A percentile compares a stretch with the other conserved stretches of the same genome.
These are phyloP conservation scores for Phyllostomus hastatus DNA, from an alignment of 2,113 vertebrate genomes.

Conservation along the genomic window DNA sequence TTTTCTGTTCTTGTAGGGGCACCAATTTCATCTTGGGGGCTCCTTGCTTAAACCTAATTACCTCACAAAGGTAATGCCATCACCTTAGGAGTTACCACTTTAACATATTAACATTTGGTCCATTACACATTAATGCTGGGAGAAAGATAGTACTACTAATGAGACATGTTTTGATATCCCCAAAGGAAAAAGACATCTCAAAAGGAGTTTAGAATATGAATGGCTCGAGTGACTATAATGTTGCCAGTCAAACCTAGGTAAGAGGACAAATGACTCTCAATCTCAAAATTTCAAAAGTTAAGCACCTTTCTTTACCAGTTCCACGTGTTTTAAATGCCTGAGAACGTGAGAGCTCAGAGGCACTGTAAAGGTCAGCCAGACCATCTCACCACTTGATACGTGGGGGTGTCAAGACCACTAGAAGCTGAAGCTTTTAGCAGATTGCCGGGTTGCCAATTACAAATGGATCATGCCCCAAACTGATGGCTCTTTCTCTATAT, in stretches of 20 bases:
- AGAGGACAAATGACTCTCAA: neutral
- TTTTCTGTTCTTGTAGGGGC: neutral
- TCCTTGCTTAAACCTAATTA: neutral
- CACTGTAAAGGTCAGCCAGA: neutral
- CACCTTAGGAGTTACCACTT: neutral
- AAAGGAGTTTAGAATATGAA: neutral
- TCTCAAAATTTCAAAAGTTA: neutral
- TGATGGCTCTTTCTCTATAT: neutral
- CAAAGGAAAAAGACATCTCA: neutral
- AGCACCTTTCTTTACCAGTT: neutral
- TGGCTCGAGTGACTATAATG: neutral
- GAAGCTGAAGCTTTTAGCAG: neutral
- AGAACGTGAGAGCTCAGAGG: neutral
- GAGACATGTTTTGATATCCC: neutral
- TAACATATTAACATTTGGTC: neutral
- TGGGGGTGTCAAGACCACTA: neutral
- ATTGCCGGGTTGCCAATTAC: neutral
- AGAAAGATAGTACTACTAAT: neutral
- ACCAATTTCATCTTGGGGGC: neutral
- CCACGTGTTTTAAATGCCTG: neutral
- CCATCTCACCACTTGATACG: neutral
- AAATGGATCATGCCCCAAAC: neutral
- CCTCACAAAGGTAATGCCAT: neutral
- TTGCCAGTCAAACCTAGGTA: neutral
- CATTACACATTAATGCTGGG: neutral